Evolutionary conservation across 2,888 invertebrate species (phyloP), one percentile per base, ranked within the genome.

Genomic region (Philereme transversata): DNA sequence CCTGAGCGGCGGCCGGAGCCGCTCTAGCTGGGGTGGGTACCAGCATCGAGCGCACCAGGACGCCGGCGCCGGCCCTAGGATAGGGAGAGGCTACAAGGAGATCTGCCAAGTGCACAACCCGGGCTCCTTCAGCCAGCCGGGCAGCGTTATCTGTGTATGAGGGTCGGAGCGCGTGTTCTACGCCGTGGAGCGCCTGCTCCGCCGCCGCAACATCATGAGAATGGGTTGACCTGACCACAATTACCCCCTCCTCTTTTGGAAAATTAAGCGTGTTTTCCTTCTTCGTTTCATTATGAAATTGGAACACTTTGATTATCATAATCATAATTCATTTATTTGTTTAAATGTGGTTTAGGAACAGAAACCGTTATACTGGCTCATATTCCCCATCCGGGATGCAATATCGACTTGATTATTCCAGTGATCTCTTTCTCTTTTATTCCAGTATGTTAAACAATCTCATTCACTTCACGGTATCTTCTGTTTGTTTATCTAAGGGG

Each of bases 101-200:
- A 94, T 96, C 67, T 96, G 96, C 77, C 92, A 94, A 59, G 94
- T 96, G 5, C 93, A 95, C 68, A 94, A 87, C 93, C 95, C 72
- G 87, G 93, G 82, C 74, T 93, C 95, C 0, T 74, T 76, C 36
- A 83, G 83, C 4, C 72, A 78, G 44, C 95, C 72, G 86, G 94
- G 84, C 65, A 93, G 94, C 0, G 93, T 93, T 0, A 94, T 93
- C 48, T 94, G 95, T 36, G 89, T 94, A 64, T 95, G 88, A 92
- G 89, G 89, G 84, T 89, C 89, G 74, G 87, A 86, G 83, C 92
- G 92, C 92, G 92, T 91, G 91, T 90, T 91, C 92, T 90, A 89
- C 90, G 90, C 89, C 77, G 84, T 91, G 88, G 86, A 90, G 87
- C 89, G 91, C 52, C 75, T 92, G 79, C 87, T 91, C 70, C 85